These are phyloP conservation scores for Cyanoliseus patagonus DNA, from an alignment of 2,113 vertebrate genomes.

Conservation along the genomic window DNA sequence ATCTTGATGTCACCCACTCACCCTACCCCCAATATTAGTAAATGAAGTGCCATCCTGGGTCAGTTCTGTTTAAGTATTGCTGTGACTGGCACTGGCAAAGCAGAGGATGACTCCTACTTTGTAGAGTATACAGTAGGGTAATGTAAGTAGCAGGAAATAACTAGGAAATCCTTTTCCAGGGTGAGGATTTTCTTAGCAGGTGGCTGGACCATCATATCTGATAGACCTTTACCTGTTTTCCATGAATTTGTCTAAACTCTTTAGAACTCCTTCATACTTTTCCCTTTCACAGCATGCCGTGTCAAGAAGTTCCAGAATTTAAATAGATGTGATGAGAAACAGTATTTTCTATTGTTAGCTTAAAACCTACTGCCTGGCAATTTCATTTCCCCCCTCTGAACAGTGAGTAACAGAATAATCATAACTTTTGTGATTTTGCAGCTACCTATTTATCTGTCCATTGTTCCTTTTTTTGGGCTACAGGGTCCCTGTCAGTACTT, in stretches of 20 bases:
- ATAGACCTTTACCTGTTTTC: background rate
- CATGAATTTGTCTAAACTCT: background rate
- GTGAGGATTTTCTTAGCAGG: background rate
- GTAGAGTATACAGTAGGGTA: background rate
- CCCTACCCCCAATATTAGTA: background rate
- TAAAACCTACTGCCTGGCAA: background rate
- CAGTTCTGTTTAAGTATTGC: background rate
- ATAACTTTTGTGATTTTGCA: conserved; percentile 13
- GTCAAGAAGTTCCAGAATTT: conserved; percentile 20
- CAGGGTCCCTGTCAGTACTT: background rate
- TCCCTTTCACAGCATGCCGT: background rate
- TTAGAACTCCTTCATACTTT: background rate
- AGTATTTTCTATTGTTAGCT: conserved; percentile 42
- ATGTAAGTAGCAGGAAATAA: background rate
- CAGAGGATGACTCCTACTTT: background rate
- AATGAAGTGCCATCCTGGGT: background rate
- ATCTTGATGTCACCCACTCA: background rate
- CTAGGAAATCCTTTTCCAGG: background rate
- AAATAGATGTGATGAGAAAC: conserved; percentile 30
- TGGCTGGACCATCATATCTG: background rate
- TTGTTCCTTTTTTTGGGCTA: background rate
- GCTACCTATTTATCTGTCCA: background rate
- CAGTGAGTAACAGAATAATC: conserved; percentile 30
- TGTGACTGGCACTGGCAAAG: background rate
- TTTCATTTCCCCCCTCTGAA: conserved; percentile 21